These are phyloP conservation scores for Drosophila melanogaster DNA, from an alignment of 1,140 invertebrate genomes.

Conservation along the genomic window DNA sequence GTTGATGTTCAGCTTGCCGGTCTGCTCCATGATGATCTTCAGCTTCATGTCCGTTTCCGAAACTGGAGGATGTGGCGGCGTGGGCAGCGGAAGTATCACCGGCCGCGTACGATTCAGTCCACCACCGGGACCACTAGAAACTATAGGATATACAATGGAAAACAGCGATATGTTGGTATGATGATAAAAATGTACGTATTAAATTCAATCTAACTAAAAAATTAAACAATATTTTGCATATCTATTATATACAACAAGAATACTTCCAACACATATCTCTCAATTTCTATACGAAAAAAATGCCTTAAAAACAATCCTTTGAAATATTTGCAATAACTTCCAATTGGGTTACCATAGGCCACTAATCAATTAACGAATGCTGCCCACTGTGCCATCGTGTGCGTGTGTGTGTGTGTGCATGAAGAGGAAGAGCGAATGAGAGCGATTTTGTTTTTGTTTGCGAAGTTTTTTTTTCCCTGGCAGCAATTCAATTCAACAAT, in stretches of 20 bases:
- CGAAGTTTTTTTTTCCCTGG: slow-evolving; percentile 32
- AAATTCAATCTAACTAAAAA: too few relatives aligned
- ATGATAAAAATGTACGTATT: neutral
- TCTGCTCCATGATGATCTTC: slow-evolving; percentile 86
- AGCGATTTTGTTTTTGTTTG: slow-evolving; percentile 36
- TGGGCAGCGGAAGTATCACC: slow-evolving; percentile 57
- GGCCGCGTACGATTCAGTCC: slow-evolving; percentile 43
- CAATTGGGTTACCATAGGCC: neutral
- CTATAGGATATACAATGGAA: neutral
- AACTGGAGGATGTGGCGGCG: slow-evolving; percentile 79
- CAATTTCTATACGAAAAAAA: too few relatives aligned
- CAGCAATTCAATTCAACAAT: slow-evolving; percentile 50
- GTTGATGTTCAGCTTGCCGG: slow-evolving; percentile 93
- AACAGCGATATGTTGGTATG: neutral
- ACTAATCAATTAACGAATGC: neutral
- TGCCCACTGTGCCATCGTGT: slow-evolving; percentile 17
- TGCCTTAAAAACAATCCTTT: neutral
- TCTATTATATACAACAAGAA: too few relatives aligned
- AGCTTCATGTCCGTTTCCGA: slow-evolving; percentile 85
- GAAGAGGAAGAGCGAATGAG: slow-evolving; percentile 17
- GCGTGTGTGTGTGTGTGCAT: neutral
- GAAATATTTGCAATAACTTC: too few relatives aligned
- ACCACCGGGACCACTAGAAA: slow-evolving; percentile 3
- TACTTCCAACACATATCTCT: too few relatives aligned
- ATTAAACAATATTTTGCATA: too few relatives aligned